Conservation (phyloP, 2,888 invertebrate species). For the Pheosia gnoma region DNA sequence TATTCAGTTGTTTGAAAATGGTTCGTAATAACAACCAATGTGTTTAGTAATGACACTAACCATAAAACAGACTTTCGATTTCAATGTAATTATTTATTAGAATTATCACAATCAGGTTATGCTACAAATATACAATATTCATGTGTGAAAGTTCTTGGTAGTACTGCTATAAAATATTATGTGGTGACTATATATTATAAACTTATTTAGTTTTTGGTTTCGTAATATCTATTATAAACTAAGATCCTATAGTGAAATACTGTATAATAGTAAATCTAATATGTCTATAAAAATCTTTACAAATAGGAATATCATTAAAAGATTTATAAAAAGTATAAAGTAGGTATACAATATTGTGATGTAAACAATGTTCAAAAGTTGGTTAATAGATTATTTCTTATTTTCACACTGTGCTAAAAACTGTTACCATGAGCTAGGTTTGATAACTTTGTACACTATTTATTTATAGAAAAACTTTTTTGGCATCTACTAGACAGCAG, state of each 20-base stretch:
- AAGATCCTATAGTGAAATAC: constrained; percentile 14
- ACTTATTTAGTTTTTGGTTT: constrained; percentile 27
- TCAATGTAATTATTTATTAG: constrained; percentile 18
- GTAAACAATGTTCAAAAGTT: constrained; percentile 20
- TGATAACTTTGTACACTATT: background rate
- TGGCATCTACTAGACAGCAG: background rate
- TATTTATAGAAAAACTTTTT: too few species aligned
- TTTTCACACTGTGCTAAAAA: background rate
- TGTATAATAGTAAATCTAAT: constrained; percentile 30
- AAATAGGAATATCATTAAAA: constrained; percentile 36
- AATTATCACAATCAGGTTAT: constrained; percentile 24
- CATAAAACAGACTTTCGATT: constrained; percentile 11
- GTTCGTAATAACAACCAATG: background rate
- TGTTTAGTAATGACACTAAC: background rate
- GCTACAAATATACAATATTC: constrained; percentile 2
- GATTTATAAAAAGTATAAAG: constrained; percentile 37
- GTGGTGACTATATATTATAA: constrained; percentile 19
- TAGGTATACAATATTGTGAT: constrained; percentile 32
- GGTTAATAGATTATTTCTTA: constrained; percentile 14
- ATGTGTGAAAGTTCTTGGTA: background rate
- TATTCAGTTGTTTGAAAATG: background rate
- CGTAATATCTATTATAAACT: constrained; percentile 12
- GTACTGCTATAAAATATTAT: background rate
- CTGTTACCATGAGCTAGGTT: background rate
- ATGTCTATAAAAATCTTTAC: constrained; percentile 21